These are phyloP conservation scores for Etheostoma nigrum DNA, from an alignment of 2,797 vertebrate species.

Conservation along the genomic window DNA sequence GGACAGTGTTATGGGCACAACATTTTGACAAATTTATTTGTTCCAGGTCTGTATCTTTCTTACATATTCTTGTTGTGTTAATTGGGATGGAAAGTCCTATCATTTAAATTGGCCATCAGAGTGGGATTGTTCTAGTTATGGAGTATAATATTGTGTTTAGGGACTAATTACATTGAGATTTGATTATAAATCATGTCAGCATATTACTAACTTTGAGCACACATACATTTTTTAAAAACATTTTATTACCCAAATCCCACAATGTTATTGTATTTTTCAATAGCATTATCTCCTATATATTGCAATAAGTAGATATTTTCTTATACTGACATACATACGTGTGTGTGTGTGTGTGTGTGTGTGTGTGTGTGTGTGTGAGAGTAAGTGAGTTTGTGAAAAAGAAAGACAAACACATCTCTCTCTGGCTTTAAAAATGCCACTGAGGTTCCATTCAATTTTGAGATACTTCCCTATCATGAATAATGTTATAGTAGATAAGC, in stretches of 20 bases:
- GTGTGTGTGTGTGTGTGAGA: no score
- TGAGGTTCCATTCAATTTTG: neutral
- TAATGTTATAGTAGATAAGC: neutral
- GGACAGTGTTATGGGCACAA: neutral
- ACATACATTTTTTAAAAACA: neutral
- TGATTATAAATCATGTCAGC: conserved; percentile 5
- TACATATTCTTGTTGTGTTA: conserved; percentile 3
- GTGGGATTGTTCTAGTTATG: neutral
- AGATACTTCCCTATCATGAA: conserved; percentile 10
- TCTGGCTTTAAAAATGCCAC: conserved; percentile 1
- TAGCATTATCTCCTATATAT: neutral
- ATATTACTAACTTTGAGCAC: neutral
- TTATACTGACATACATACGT: neutral
- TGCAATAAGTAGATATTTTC: neutral
- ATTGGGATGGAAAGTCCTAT: conserved; percentile 11
- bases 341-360: no score
- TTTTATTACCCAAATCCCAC: neutral
- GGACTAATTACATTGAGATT: neutral
- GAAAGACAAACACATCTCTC: no score
- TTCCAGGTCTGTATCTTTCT: conserved; percentile 7
- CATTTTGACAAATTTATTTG: conserved; percentile 6
- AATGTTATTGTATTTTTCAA: conserved; percentile 2
- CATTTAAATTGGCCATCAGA: conserved; percentile 2
- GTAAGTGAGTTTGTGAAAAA: no score
- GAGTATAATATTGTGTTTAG: neutral